These are phyloP conservation scores for Scleropages formosus DNA, from an alignment of 2,797 vertebrate species.

Conservation along the genomic window DNA sequence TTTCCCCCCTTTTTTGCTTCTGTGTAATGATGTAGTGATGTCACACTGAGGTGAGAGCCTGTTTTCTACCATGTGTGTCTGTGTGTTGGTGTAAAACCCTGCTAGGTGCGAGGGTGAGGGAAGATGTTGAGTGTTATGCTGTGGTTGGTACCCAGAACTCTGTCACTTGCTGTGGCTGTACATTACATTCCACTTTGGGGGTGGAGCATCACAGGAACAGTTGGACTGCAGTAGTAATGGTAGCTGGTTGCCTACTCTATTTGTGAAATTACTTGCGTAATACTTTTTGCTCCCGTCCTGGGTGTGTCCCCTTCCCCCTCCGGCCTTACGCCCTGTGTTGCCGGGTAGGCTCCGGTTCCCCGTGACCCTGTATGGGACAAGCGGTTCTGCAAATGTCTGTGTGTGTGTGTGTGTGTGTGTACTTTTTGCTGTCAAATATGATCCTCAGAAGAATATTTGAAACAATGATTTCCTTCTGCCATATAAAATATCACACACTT, in stretches of 20 bases:
- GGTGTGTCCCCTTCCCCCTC: no score
- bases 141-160: not conserved
- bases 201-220: not conserved
- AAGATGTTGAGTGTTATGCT: constrained; percentile 38
- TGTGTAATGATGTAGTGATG: constrained; percentile 69
- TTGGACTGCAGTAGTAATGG: not conserved
- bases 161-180: not conserved
- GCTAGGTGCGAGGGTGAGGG: constrained; percentile 35
- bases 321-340: no score
- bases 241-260: not conserved
- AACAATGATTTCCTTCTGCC: no score
- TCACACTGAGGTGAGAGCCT: constrained; percentile 69
- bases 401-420: no score
- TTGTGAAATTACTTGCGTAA: not conserved
- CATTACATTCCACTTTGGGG: not conserved
- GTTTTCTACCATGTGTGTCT: constrained; percentile 46
- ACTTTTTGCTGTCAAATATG: no score
- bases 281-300: no score
- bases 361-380: not conserved
- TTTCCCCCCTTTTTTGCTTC: constrained; percentile 54
- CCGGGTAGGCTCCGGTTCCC: no score
- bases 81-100: constrained; percentile 34
- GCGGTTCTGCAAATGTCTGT: no score
- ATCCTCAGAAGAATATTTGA: no score
- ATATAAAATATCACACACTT: no score